Percentiles rank a stretch among this genome's conserved stretches.
Evolutionary conservation across 2,113 vertebrate genomes (phyloP).

Genomic region (Lasiurus borealis): DNA sequence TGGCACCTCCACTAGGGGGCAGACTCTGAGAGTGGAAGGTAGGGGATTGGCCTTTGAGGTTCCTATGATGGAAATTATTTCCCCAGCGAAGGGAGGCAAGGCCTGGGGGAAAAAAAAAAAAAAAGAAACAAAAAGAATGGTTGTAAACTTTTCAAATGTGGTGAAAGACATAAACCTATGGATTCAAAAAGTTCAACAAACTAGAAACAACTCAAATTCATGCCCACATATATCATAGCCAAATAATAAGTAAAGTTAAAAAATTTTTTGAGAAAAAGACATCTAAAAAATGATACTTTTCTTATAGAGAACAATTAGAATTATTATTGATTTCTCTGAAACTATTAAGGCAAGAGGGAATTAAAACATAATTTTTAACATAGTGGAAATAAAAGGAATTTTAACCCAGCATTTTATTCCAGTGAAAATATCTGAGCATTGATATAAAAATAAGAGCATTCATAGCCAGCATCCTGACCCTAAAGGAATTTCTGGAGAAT

Average conservation of each 20-base stretch:
- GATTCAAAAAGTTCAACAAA: not conserved
- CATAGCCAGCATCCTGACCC: not conserved
- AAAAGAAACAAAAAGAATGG: not conserved
- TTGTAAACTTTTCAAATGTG: not conserved
- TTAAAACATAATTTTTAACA: not conserved
- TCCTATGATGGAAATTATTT: too few relatives aligned
- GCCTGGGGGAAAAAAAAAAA: too few relatives aligned
- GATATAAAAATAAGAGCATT: not conserved
- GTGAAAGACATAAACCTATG: not conserved
- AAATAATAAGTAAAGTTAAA: not conserved
- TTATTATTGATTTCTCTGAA: not conserved
- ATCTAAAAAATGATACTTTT: not conserved
- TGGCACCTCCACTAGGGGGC: too few relatives aligned
- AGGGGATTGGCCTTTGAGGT: too few relatives aligned
- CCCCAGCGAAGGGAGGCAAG: too few relatives aligned
- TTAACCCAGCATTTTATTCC: not conserved
- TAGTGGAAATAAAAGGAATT: not conserved
- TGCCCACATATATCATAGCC: not conserved
- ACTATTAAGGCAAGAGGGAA: not conserved
- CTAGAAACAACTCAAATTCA: not conserved
- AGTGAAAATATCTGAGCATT: not conserved
- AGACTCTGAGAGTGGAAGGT: too few relatives aligned
- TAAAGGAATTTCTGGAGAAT: not conserved
- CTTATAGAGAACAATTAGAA: not conserved
- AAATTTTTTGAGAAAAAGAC: not conserved